phyloP scores from a whole-genome alignment of 1,140 invertebrate genomes.

The Probaryconus sp. region DNA sequence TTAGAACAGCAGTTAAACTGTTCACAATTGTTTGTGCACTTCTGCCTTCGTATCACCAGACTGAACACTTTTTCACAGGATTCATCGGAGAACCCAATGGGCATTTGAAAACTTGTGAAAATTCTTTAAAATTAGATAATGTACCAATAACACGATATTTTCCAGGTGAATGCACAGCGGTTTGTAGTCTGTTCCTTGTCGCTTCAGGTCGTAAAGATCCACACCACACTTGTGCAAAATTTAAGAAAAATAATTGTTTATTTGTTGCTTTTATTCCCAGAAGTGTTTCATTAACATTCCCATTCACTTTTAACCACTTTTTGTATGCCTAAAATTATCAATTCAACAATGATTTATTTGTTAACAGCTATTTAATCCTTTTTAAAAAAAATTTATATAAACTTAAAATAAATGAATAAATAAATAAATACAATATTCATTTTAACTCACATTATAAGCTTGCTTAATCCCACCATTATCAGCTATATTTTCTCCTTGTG shows the following conservation, averaged over 20 bases:
- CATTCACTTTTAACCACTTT: slow-evolving; percentile 80
- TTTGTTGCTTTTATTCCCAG: slow-evolving; percentile 86
- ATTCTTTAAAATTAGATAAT: slow-evolving; percentile 89
- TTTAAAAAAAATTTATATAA: too few species aligned
- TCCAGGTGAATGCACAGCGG: slow-evolving; percentile 91
- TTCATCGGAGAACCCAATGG: slow-evolving; percentile 86
- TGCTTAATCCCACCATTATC: slow-evolving; percentile 94
- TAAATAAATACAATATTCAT: slow-evolving; percentile 3
- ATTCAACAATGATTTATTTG: too few species aligned
- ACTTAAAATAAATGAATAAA: too few species aligned
- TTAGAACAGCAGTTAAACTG: too few species aligned
- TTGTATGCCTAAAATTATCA: slow-evolving; percentile 80
- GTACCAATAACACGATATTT: slow-evolving; percentile 87
- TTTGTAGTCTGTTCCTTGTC: slow-evolving; percentile 86
- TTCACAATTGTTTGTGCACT: neutral
- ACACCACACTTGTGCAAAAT: slow-evolving; percentile 94
- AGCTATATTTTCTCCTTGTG: slow-evolving; percentile 92
- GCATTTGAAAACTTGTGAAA: slow-evolving; percentile 85
- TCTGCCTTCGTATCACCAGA: slow-evolving; percentile 83
- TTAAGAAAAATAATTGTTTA: slow-evolving; percentile 89
- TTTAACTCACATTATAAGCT: slow-evolving; percentile 83
- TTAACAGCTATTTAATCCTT: too few species aligned
- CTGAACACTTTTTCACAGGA: slow-evolving; percentile 87
- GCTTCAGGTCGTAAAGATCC: slow-evolving; percentile 92
- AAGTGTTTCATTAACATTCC: slow-evolving; percentile 80